Percentiles rank a stretch among this genome's conserved stretches.
Evolutionary conservation across 2,888 invertebrate species (phyloP).

Genomic region (Leptinotarsa tumamoca): DNA sequence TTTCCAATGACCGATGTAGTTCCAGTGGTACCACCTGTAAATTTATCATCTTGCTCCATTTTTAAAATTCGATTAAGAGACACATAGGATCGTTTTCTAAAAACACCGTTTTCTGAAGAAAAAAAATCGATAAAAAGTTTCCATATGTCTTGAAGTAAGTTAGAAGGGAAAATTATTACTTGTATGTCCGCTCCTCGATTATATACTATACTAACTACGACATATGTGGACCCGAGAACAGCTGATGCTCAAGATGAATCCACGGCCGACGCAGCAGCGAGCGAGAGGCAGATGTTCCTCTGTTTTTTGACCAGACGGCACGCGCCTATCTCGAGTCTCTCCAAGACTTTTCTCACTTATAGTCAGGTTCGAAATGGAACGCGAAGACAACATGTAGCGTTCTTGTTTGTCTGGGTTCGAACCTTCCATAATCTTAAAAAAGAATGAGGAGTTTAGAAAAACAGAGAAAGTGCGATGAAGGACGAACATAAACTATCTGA

Average conservation of each 20-base stretch:
- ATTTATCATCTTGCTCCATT: too few relatives aligned
- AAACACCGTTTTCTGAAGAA: not conserved
- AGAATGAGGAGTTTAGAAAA: too few relatives aligned
- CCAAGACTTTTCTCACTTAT: constrained; percentile 33
- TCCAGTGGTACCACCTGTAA: too few relatives aligned
- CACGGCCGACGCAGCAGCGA: constrained; percentile 58
- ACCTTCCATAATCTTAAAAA: too few relatives aligned
- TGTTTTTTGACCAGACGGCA: constrained; percentile 63
- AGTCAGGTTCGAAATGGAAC: constrained; percentile 4
- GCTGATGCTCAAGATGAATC: constrained; percentile 63
- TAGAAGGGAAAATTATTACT: constrained; percentile 28
- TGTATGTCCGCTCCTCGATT: constrained; percentile 30
- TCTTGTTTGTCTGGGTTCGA: too few relatives aligned
- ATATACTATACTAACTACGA: constrained; percentile 32
- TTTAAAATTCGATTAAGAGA: too few relatives aligned
- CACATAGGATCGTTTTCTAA: not conserved
- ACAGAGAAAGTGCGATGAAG: too few relatives aligned
- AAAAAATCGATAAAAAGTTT: not conserved
- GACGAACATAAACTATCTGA: too few relatives aligned
- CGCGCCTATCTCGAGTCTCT: constrained; percentile 56
- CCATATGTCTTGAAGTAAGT: not conserved
- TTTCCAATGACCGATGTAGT: too few relatives aligned
- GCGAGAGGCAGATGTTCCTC: constrained; percentile 62
- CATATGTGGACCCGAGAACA: constrained; percentile 56
- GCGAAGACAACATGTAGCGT: too few relatives aligned